Conservation (phyloP, 23 tunicate species). For the Phallusia fumigata region DNA sequence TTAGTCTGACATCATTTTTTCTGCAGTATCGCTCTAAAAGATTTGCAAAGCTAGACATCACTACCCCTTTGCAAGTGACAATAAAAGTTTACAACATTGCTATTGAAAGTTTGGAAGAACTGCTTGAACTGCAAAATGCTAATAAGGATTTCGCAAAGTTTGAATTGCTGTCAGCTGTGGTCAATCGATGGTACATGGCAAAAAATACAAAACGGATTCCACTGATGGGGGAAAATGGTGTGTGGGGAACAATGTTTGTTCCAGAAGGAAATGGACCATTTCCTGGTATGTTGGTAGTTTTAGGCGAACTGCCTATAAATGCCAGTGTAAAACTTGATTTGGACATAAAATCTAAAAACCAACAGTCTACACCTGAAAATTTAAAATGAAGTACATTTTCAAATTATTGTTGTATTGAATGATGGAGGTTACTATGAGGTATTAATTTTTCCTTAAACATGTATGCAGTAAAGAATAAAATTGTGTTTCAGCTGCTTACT, state of each 20-base stretch:
- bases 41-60: not conserved
- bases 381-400: not conserved
- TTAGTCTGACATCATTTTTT: too few species aligned
- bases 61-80: not conserved
- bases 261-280: slow-evolving; percentile 36
- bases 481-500: too few species aligned
- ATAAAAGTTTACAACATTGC: not conserved
- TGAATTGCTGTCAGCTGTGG: not conserved
- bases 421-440: too few species aligned
- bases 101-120: not conserved
- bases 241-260: slow-evolving; percentile 29
- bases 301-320: not conserved
- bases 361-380: not conserved
- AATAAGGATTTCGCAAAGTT: not conserved
- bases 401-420: too few species aligned
- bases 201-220: slow-evolving; percentile 33
- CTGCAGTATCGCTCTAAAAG: not conserved
- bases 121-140: not conserved
- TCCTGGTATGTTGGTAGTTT: slow-evolving; percentile 11
- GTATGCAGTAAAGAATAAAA: too few species aligned
- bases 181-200: slow-evolving; percentile 36
- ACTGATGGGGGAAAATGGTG: slow-evolving; percentile 17
- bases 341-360: too few species aligned
- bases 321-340: not conserved
- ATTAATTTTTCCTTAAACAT: too few species aligned